Conservation (phyloP, 2,113 vertebrate genomes). For the Camelus bactrianus region DNA sequence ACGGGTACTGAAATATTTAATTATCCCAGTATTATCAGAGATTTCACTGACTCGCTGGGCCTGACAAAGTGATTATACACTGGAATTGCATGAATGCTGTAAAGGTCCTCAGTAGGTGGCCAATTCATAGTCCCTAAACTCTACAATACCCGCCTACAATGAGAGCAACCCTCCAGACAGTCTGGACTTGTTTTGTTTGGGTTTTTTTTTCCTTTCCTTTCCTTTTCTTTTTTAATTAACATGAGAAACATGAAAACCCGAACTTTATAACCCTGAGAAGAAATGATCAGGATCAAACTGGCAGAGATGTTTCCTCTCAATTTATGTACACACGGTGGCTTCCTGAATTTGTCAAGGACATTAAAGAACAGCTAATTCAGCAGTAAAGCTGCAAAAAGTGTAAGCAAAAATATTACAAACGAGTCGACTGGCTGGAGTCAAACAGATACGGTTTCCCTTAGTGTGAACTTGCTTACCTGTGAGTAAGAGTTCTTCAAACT, state of each 20-base stretch:
- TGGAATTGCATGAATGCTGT: not conserved
- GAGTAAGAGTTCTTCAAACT: constrained; percentile 44
- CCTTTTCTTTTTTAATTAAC: not conserved
- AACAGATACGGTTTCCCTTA: not conserved
- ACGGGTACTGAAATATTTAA: constrained; percentile 19
- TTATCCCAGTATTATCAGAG: not conserved
- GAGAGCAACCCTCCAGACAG: not conserved
- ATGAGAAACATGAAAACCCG: not conserved
- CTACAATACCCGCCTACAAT: not conserved
- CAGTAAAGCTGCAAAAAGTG: not conserved
- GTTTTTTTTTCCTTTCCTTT: not conserved
- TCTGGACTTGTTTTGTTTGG: not conserved
- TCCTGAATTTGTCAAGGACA: constrained; percentile 52
- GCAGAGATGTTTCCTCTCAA: constrained; percentile 42
- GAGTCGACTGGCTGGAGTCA: not conserved
- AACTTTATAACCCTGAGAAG: constrained; percentile 44
- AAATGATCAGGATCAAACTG: constrained; percentile 51
- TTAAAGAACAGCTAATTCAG: constrained; percentile 41
- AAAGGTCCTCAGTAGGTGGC: not conserved
- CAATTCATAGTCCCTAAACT: not conserved
- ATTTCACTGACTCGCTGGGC: not conserved
- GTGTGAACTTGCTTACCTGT: not conserved
- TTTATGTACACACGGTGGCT: constrained; percentile 3
- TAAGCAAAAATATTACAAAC: constrained; percentile 26
- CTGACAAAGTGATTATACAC: not conserved